Evolutionary conservation across 2,888 invertebrate genomes (phyloP), one percentile per base, ranked within the genome.

Genomic region (Amphipyra berbera): DNA sequence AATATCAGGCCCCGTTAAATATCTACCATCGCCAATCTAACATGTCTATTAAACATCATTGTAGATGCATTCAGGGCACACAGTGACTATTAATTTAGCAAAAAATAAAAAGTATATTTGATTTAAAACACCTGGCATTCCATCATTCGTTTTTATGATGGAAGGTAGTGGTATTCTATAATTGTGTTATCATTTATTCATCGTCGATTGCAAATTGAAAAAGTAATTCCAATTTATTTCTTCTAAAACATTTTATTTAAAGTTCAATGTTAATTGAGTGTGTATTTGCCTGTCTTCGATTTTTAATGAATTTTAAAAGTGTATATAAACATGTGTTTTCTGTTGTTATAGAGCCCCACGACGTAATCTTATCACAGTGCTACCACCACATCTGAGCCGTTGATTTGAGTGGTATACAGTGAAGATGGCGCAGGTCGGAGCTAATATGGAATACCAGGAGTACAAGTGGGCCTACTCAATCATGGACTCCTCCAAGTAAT

Each of bases 391-490:
- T 66, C 70, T 61, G 64, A 66, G 73, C 72, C 66, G 69, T 67
- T 70, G 71, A 76, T 72, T 73, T 62, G 72, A 73, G 64, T 60
- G 69, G 68, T 61, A 63, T 53, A 45, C 38, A 42, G 70, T 41
- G 61, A 84, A 76, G 60, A 95, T 95, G 95, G 95, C 95, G 69
- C 95, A 95, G 72, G 93, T 95, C 55, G 95, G 93, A 78, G 95
- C 95, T 67, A 95, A 95, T 81, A 92, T 95, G 92, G 95, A 95
- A 87, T 95, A 95, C 87, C 95, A 95, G 74, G 97, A 97, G 89
- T 96, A 96, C 88, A 97, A 97, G 88, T 97, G 99, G 98, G 98
- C 98, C 62, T 98, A 98, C 92, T 98, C 98, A 90, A 97, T 99
- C 90, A 98, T 99, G 97, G 99, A 99, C 95, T 99, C 99, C 56